These are phyloP conservation scores for Haemorhous mexicanus DNA, from an alignment of 2,113 vertebrate species.

Conservation along the genomic window DNA sequence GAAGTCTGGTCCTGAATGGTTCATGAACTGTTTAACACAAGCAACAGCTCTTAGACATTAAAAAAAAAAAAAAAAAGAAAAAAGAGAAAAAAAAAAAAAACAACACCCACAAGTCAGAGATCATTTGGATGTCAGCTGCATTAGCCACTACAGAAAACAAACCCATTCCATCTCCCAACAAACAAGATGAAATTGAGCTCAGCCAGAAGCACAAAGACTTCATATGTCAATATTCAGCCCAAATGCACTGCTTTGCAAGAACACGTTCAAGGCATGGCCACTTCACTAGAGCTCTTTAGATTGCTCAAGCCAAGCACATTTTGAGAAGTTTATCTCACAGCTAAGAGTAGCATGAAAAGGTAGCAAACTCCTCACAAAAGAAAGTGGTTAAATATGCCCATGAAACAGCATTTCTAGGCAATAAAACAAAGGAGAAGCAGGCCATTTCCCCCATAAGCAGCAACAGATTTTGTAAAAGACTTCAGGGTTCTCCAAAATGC, in stretches of 20 bases:
- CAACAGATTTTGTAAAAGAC: not conserved
- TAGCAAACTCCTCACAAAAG: not conserved
- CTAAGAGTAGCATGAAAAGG: not conserved
- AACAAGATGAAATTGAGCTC: not conserved
- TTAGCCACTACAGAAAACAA: not conserved
- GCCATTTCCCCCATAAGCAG: not conserved
- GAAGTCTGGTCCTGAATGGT: not conserved
- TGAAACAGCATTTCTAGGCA: not conserved
- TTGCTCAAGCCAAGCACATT: not conserved
- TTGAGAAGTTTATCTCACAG: not conserved
- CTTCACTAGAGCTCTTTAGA: not conserved
- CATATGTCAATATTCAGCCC: not conserved
- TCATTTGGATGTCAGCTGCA: not conserved
- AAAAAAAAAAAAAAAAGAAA: not conserved
- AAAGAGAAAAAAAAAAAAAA: not conserved
- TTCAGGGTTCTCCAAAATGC: not conserved
- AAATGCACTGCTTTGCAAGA: not conserved
- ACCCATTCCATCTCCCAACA: not conserved
- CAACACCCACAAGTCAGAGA: not conserved
- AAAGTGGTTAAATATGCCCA: not conserved
- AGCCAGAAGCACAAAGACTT: not conserved
- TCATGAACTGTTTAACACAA: not conserved
- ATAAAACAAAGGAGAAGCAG: not conserved
- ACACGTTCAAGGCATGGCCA: rapidly evolving
- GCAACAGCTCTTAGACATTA: not conserved